phyloP scores from a whole-genome alignment of 2,797 vertebrate genomes.

The Thalassophryne amazonica region DNA sequence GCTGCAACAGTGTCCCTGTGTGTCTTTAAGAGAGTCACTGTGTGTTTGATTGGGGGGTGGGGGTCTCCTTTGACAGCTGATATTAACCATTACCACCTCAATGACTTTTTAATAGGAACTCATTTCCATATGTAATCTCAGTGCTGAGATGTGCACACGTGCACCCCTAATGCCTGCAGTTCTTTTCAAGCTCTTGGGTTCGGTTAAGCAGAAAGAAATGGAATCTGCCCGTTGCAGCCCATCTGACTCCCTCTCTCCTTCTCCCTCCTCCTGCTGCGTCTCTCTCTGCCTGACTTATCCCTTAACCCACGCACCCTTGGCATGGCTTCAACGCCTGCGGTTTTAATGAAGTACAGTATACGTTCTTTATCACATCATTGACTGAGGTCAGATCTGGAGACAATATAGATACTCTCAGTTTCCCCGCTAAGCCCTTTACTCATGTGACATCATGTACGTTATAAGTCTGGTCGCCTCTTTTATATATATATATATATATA shows the following conservation, averaged over 20 bases:
- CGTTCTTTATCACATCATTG: slow-evolving; percentile 55
- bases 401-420: slow-evolving; percentile 11
- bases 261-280: not conserved
- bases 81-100: slow-evolving; percentile 69
- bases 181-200: slow-evolving; percentile 21
- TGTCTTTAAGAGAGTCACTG: slow-evolving; percentile 3
- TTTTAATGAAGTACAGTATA: slow-evolving; percentile 49
- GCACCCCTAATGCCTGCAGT: slow-evolving; percentile 10
- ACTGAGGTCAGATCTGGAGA: slow-evolving; percentile 39
- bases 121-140: slow-evolving; percentile 65
- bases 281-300: slow-evolving; percentile 16
- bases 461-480: too few relatives aligned
- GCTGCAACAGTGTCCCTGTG: slow-evolving; percentile 6
- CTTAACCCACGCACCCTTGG: slow-evolving; percentile 30
- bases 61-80: slow-evolving; percentile 53
- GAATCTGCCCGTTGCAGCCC: slow-evolving; percentile 46
- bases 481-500: too few relatives aligned
- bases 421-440: slow-evolving; percentile 27
- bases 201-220: slow-evolving; percentile 54
- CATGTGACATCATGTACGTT: too few relatives aligned
- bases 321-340: slow-evolving; percentile 37
- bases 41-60: not conserved
- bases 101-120: slow-evolving; percentile 63
- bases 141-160: slow-evolving; percentile 1
- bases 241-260: slow-evolving; percentile 4